Percentiles rank a stretch among this genome's conserved stretches.
Evolutionary conservation across 2,888 invertebrate species (phyloP).

Genomic region (Cataglyphis rosenhaueri): DNA sequence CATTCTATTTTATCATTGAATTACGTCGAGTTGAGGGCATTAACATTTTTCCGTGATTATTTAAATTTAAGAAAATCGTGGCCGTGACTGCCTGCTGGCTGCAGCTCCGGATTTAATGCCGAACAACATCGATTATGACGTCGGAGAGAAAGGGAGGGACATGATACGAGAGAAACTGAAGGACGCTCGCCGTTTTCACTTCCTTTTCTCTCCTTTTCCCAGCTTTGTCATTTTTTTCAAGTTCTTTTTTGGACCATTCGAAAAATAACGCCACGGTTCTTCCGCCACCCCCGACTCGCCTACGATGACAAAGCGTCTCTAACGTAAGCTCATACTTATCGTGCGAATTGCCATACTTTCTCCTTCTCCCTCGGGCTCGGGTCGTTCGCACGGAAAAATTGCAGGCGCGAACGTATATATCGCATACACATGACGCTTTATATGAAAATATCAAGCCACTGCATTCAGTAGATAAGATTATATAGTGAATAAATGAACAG

Average conservation of each 20-base stretch:
- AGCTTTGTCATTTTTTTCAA: slow-evolving; percentile 32
- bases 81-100: slow-evolving; percentile 62
- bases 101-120: slow-evolving; percentile 59
- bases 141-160: not conserved
- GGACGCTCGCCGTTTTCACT: slow-evolving; percentile 27
- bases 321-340: slow-evolving; percentile 40
- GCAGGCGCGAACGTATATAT: slow-evolving; percentile 2
- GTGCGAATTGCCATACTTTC: slow-evolving; percentile 55
- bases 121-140: slow-evolving; percentile 56
- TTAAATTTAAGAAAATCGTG: slow-evolving; percentile 83
- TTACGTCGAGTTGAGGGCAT: slow-evolving; percentile 75
- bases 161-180: not conserved
- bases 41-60: slow-evolving; percentile 84
- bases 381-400: slow-evolving; percentile 41
- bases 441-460: slow-evolving; percentile 4
- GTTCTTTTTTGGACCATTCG: slow-evolving; percentile 56
- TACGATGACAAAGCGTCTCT: slow-evolving; percentile 65
- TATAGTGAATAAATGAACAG: not conserved
- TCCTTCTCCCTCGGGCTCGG: slow-evolving; percentile 32
- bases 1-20: slow-evolving; percentile 82
- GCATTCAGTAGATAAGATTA: slow-evolving; percentile 5
- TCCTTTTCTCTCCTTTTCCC: slow-evolving; percentile 39
- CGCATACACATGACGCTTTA: slow-evolving; percentile 12
- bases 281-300: not conserved
- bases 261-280: slow-evolving; percentile 62